A percentile compares a stretch with the other conserved stretches of the same genome.
phyloP scores from a whole-genome alignment of 2,797 vertebrate genomes.

The Xyrichtys novacula region DNA sequence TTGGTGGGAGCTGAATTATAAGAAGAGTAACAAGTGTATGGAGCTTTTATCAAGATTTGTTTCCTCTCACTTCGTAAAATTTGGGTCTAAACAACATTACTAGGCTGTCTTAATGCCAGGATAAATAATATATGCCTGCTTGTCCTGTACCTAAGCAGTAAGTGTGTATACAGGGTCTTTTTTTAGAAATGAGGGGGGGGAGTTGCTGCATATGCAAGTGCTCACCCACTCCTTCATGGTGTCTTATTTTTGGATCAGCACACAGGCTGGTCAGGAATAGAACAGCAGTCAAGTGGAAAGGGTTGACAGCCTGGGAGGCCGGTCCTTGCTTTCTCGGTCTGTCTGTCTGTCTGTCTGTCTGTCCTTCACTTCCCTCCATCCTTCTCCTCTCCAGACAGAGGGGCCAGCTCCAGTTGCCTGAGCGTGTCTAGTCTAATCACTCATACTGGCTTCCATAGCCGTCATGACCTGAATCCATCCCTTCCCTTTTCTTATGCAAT shows the following conservation, averaged over 20 bases:
- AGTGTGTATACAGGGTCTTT: constrained; percentile 8
- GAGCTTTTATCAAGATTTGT: too few relatives aligned
- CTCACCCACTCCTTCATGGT: constrained; percentile 51
- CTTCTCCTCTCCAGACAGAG: constrained; percentile 54
- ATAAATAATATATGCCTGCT: not conserved
- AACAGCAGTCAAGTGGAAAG: constrained; percentile 65
- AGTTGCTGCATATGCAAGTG: constrained; percentile 39
- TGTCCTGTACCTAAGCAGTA: not conserved
- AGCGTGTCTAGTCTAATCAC: constrained; percentile 80
- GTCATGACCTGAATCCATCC: constrained; percentile 81
- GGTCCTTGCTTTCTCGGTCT: constrained; percentile 30
- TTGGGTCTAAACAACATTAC: not conserved
- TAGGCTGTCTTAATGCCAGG: too few relatives aligned
- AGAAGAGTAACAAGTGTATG: too few relatives aligned
- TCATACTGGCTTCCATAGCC: constrained; percentile 71
- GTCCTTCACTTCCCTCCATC: constrained; percentile 34
- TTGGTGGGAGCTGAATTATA: too few relatives aligned
- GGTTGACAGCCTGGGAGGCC: constrained; percentile 49
- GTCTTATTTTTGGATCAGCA: constrained; percentile 74
- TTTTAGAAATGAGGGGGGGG: not conserved
- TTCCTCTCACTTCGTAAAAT: not conserved
- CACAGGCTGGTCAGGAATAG: constrained; percentile 70
- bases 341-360: constrained; percentile 32
- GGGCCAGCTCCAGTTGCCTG: constrained; percentile 47
- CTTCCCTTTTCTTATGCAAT: constrained; percentile 81